Percentiles rank a stretch among this genome's conserved stretches.
Evolutionary conservation across 1,140 invertebrate species (phyloP).

Genomic region (Argopecten irradians): DNA sequence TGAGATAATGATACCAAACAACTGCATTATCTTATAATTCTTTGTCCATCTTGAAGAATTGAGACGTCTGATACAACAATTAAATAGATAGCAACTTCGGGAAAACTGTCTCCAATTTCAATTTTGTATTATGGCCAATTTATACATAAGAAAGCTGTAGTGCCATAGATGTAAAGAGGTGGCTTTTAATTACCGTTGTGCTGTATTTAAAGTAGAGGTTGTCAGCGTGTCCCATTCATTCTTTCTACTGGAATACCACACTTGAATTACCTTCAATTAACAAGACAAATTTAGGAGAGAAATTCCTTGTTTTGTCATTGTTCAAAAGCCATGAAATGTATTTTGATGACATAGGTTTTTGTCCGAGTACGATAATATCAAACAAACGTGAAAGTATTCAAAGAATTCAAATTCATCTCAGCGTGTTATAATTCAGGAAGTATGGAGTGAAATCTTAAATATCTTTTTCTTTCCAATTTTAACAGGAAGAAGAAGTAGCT

Average conservation of each 20-base stretch:
- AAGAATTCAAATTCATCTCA: not conserved
- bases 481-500: not conserved
- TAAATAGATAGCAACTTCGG: not conserved
- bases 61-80: not conserved
- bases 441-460: not conserved
- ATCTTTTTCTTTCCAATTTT: not conserved
- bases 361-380: not conserved
- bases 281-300: not conserved
- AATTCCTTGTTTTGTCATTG: not conserved
- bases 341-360: not conserved
- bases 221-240: not conserved
- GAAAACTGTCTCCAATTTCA: conserved; percentile 5
- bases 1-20: not conserved
- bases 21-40: not conserved
- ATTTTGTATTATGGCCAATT: not conserved
- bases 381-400: not conserved
- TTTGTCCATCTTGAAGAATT: not conserved
- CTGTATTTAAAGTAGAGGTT: not conserved
- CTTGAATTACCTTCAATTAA: conserved; percentile 1
- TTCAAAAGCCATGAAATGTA: not conserved
- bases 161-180: not conserved
- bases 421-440: not conserved
- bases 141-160: not conserved
- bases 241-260: not conserved
- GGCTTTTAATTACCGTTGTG: not conserved